These are phyloP conservation scores for Spermophilus dauricus DNA, from an alignment of 2,113 vertebrate genomes.

Conservation along the genomic window DNA sequence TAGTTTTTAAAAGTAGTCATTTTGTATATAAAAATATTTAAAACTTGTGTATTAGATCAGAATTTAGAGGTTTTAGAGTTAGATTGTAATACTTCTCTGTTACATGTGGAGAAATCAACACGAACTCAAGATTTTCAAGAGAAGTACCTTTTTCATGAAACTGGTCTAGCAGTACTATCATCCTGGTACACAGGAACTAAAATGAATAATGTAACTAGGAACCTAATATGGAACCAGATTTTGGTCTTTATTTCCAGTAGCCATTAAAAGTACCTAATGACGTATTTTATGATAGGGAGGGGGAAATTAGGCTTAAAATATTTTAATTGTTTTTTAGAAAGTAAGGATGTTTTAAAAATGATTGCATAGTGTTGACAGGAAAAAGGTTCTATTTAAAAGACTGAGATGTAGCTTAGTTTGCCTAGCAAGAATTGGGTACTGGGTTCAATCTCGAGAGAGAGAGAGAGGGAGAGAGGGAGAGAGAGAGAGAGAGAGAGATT, in stretches of 20 bases:
- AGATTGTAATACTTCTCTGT: background rate
- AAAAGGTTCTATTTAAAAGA: background rate
- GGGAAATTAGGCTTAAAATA: constrained; percentile 19
- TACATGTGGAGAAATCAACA: constrained; percentile 18
- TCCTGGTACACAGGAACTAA: background rate
- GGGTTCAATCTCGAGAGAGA: no score
- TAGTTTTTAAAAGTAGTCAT: background rate
- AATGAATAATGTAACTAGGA: background rate
- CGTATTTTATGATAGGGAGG: background rate
- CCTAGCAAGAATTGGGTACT: no score
- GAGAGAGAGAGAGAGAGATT: background rate
- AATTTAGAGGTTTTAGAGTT: constrained; percentile 7
- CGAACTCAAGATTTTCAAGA: background rate
- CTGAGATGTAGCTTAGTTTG: no score
- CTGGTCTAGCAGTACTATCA: background rate
- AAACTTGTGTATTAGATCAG: background rate
- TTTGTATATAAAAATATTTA: constrained; percentile 30
- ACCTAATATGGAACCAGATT: background rate
- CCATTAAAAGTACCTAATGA: constrained; percentile 32
- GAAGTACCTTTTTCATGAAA: constrained; percentile 43
- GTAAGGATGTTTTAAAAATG: background rate
- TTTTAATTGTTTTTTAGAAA: constrained; percentile 41
- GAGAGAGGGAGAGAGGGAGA: background rate
- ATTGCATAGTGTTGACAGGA: background rate
- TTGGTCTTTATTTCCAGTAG: constrained; percentile 32